phyloP scores from a whole-genome alignment of 2,797 vertebrate species.

The Hybognathus amarus region DNA sequence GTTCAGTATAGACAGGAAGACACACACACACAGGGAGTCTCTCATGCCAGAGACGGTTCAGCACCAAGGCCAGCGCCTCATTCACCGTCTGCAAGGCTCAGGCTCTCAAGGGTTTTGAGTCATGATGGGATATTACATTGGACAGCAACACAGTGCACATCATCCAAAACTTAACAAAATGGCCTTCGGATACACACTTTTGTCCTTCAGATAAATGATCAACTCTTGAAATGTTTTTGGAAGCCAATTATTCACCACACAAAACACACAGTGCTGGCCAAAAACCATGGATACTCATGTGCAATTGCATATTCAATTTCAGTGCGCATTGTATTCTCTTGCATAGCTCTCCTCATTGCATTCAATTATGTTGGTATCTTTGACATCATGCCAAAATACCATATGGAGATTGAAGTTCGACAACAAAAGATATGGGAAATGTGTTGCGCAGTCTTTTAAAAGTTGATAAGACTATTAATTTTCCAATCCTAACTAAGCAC shows the following conservation, averaged over 20 bases:
- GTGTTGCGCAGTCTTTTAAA: not conserved
- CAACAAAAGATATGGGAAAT: not conserved
- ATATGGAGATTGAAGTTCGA: not conserved
- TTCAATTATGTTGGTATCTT: not conserved
- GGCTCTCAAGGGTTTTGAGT: not conserved
- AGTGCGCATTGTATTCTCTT: not conserved
- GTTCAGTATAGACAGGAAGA: not conserved
- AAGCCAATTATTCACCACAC: not conserved
- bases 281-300: not conserved
- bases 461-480: not conserved
- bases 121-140: not conserved
- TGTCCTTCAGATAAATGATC: not conserved
- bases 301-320: not conserved
- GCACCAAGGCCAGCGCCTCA: conserved; percentile 52
- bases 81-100: not conserved
- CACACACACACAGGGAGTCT: not conserved
- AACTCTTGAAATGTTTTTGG: not conserved
- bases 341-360: not conserved
- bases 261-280: not conserved
- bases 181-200: not conserved
- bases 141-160: not conserved
- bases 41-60: conserved; percentile 5
- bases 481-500: not conserved
- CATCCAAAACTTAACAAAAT: not conserved
- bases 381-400: not conserved